Conservation (phyloP, 1,140 invertebrate genomes). For the Drosophila azteca region DNA sequence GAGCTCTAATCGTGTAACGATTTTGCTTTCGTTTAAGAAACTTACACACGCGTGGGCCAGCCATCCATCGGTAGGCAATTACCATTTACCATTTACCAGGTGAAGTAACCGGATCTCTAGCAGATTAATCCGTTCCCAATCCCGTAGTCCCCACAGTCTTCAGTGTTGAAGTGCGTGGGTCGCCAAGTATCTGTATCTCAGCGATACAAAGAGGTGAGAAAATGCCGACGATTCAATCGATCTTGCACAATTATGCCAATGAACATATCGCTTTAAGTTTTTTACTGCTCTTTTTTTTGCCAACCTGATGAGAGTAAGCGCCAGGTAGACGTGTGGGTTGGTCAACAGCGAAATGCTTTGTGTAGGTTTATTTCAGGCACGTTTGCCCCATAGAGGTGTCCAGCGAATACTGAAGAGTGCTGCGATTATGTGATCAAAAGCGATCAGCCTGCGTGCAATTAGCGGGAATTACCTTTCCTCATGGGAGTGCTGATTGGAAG, state of each 20-base stretch:
- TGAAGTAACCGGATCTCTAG: slow-evolving; percentile 50
- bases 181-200: slow-evolving; percentile 35
- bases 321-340: slow-evolving; percentile 25
- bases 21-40: slow-evolving; percentile 12
- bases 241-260: slow-evolving; percentile 69
- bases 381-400: slow-evolving; percentile 48
- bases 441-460: slow-evolving; percentile 15
- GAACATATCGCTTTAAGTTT: slow-evolving; percentile 38
- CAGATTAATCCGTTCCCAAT: slow-evolving; percentile 1
- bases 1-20: neutral
- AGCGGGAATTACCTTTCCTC: slow-evolving; percentile 18
- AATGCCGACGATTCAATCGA: slow-evolving; percentile 52
- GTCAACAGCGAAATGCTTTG: slow-evolving; percentile 18
- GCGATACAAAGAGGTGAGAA: slow-evolving; percentile 56
- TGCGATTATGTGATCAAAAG: slow-evolving; percentile 50
- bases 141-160: neutral
- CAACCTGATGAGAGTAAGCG: slow-evolving; percentile 30
- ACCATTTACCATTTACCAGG: slow-evolving; percentile 52
- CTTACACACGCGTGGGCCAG: slow-evolving; percentile 26
- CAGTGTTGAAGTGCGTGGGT: slow-evolving; percentile 13
- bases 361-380: slow-evolving; percentile 64
- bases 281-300: neutral
- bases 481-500: slow-evolving; percentile 22
- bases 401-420: slow-evolving; percentile 56
- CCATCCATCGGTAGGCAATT: slow-evolving; percentile 61